Conservation (phyloP, 1,140 invertebrate species). For the Rhopalosiphum padi region DNA sequence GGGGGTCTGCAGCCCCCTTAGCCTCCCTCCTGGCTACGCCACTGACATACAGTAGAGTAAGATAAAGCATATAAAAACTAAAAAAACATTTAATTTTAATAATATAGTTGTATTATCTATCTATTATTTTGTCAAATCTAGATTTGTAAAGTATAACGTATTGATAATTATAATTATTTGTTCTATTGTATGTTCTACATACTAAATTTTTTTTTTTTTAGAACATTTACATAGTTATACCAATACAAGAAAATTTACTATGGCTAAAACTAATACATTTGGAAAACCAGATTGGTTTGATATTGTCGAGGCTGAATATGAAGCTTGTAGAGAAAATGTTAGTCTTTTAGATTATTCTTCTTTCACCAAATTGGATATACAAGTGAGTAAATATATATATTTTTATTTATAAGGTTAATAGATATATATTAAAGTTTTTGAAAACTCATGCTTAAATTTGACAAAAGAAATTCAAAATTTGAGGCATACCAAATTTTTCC, state of each 20-base stretch:
- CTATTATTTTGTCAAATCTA: neutral
- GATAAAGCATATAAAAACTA: neutral
- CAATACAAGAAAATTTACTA: neutral
- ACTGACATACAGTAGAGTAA: no score
- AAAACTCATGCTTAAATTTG: neutral
- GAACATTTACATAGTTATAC: neutral
- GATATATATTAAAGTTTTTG: neutral
- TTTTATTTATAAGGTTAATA: neutral
- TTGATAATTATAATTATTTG: neutral
- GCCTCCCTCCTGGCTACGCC: no score
- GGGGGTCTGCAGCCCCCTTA: no score
- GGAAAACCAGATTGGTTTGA: conserved; percentile 95
- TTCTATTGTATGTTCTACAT: neutral
- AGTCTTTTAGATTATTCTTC: conserved; percentile 97
- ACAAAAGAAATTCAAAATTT: neutral
- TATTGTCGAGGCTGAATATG: conserved; percentile 86
- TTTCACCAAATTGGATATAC: conserved; percentile 96
- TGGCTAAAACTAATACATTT: conserved; percentile 77
- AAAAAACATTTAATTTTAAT: neutral
- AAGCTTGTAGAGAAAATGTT: conserved; percentile 90
- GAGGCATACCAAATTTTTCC: neutral
- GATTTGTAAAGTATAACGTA: neutral
- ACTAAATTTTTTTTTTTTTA: conserved; percentile 9
- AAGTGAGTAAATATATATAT: conserved; percentile 68
- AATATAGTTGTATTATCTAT: neutral